phyloP scores from a whole-genome alignment of 2,113 vertebrate genomes.

The Cebus imitator region DNA sequence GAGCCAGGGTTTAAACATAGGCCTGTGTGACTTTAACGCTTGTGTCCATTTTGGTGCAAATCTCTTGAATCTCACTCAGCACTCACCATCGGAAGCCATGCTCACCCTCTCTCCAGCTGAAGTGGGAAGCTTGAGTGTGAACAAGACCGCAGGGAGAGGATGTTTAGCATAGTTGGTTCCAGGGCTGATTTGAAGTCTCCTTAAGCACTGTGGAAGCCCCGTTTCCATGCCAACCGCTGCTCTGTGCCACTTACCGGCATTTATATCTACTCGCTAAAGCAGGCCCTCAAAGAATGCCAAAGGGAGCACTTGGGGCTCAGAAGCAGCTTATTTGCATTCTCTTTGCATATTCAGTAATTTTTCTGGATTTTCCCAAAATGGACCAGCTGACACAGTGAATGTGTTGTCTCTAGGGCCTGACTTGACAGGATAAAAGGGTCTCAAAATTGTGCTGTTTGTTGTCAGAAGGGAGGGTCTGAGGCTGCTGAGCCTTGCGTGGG shows the following conservation, averaged over 20 bases:
- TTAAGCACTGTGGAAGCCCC: neutral
- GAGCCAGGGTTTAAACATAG: neutral
- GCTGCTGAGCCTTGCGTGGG: neutral
- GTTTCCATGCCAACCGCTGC: conserved; percentile 69
- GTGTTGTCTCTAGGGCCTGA: neutral
- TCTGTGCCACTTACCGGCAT: neutral
- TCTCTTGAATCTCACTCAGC: neutral
- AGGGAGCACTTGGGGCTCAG: neutral
- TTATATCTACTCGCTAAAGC: neutral
- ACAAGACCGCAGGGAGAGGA: neutral
- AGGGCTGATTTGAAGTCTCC: neutral
- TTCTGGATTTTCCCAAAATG: neutral
- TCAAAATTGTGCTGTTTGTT: neutral
- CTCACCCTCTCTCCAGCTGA: neutral
- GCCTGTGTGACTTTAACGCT: neutral
- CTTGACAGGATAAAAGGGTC: neutral
- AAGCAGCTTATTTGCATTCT: conserved; percentile 27
- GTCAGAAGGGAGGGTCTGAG: neutral
- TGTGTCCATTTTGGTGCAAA: neutral
- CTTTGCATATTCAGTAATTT: conserved; percentile 57
- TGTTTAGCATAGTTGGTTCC: neutral
- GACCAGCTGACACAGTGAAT: conserved; percentile 23
- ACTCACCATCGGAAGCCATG: neutral
- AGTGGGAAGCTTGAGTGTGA: neutral
- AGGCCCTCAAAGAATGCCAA: conserved; percentile 17